phyloP scores from a whole-genome alignment of 1,140 invertebrate species.

The Coboldia fuscipes region DNA sequence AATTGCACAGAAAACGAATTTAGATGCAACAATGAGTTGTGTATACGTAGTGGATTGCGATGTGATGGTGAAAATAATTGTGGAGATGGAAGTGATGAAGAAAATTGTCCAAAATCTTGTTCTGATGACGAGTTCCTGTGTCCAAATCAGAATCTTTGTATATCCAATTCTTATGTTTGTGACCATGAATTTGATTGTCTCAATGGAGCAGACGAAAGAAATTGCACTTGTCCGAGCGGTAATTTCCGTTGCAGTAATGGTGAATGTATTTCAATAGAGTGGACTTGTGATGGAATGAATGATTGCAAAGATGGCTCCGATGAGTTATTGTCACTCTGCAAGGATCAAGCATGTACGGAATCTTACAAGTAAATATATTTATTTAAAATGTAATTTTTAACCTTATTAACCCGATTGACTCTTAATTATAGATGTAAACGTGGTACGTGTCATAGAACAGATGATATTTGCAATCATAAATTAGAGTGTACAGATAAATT shows the following conservation, averaged over 20 bases:
- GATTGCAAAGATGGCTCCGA: slow-evolving; percentile 54
- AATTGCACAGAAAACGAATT: slow-evolving; percentile 50
- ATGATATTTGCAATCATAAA: no score
- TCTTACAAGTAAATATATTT: no score
- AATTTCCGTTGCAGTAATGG: slow-evolving; percentile 86
- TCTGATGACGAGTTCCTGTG: slow-evolving; percentile 23
- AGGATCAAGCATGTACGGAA: no score
- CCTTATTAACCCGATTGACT: no score
- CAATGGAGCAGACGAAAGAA: slow-evolving; percentile 76
- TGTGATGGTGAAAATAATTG: slow-evolving; percentile 55
- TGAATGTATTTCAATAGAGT: slow-evolving; percentile 77
- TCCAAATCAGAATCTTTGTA: slow-evolving; percentile 39
- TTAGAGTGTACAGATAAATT: no score
- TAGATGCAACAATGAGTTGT: slow-evolving; percentile 44
- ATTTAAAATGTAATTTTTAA: no score
- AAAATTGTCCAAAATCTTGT: slow-evolving; percentile 12
- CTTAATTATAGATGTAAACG: no score
- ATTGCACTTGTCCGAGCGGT: slow-evolving; percentile 65
- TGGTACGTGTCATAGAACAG: no score
- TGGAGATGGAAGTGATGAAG: slow-evolving; percentile 54
- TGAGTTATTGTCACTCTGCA: no score
- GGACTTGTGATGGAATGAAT: slow-evolving; percentile 48
- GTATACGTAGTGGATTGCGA: slow-evolving; percentile 34
- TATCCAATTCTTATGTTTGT: slow-evolving; percentile 22
- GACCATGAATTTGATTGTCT: slow-evolving; percentile 72